Conservation (phyloP, 2,888 invertebrate species). For the Pemphredon lugubris region DNA sequence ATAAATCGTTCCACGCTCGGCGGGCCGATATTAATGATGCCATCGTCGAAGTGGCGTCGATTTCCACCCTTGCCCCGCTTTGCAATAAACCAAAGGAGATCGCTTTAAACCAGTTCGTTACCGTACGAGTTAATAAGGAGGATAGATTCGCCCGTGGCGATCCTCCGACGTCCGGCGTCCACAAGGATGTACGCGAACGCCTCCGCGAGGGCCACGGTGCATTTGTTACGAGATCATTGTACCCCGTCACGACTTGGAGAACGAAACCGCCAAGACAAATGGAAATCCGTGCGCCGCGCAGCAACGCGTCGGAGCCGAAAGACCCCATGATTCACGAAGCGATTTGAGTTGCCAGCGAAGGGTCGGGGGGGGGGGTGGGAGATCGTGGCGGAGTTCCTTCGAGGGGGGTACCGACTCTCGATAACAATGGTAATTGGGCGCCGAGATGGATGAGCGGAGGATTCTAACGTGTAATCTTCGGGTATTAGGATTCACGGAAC, state of each 20-base stretch:
- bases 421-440: constrained; percentile 35
- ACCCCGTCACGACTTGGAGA: constrained; percentile 41
- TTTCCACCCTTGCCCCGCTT: not conserved
- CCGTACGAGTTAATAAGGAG: constrained; percentile 51
- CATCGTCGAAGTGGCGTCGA: constrained; percentile 17
- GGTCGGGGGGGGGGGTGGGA: no score
- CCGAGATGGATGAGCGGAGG: no score
- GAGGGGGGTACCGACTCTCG: not conserved
- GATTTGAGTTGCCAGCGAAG: no score
- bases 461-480: no score
- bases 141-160: constrained; percentile 39
- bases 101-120: constrained; percentile 40
- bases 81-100: constrained; percentile 16
- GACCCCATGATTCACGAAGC: constrained; percentile 31
- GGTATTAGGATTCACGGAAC: no score
- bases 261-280: constrained; percentile 43
- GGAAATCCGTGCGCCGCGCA: constrained; percentile 27
- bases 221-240: constrained; percentile 52
- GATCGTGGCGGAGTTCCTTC: constrained; percentile 8
- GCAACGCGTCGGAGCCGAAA: not conserved
- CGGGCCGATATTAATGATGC: constrained; percentile 40
- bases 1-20: not conserved
- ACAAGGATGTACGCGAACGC: constrained; percentile 20
- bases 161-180: constrained; percentile 23
- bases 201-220: constrained; percentile 30